Evolutionary conservation across 2,888 invertebrate species (phyloP).

Genomic region (Candidula unifasciata): DNA sequence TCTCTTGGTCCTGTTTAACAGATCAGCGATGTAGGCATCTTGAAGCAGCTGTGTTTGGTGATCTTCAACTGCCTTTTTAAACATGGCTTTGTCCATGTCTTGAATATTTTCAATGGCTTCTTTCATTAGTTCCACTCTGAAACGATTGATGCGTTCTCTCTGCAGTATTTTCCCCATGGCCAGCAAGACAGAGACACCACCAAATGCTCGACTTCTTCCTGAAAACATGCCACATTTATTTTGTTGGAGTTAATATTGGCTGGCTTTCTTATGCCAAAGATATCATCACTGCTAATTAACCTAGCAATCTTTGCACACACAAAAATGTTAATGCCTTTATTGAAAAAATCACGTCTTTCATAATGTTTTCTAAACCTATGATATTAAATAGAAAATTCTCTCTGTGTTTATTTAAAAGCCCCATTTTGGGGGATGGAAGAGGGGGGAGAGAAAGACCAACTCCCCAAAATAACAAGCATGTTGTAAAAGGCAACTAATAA

Average conservation of each 20-base stretch:
- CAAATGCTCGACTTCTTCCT: slow-evolving; percentile 55
- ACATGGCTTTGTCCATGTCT: slow-evolving; percentile 1
- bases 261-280: no score
- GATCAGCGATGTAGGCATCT: neutral
- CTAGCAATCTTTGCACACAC: no score
- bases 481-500: no score
- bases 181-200: slow-evolving; percentile 55
- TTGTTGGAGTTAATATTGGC: neutral
- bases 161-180: slow-evolving; percentile 49
- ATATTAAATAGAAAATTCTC: no score
- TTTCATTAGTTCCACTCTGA: slow-evolving; percentile 51
- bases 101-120: slow-evolving; percentile 45
- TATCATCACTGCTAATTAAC: no score
- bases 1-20: neutral
- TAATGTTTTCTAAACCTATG: no score
- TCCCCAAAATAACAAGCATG: no score
- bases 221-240: neutral
- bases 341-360: no score
- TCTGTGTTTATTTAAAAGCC: no score
- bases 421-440: no score
- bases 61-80: neutral
- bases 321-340: no score
- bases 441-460: no score
- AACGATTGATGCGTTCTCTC: slow-evolving; percentile 53
- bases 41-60: slow-evolving; percentile 6